Evolutionary conservation across 2,888 invertebrate species (phyloP).

Genomic region (Melanostoma mellinum): DNA sequence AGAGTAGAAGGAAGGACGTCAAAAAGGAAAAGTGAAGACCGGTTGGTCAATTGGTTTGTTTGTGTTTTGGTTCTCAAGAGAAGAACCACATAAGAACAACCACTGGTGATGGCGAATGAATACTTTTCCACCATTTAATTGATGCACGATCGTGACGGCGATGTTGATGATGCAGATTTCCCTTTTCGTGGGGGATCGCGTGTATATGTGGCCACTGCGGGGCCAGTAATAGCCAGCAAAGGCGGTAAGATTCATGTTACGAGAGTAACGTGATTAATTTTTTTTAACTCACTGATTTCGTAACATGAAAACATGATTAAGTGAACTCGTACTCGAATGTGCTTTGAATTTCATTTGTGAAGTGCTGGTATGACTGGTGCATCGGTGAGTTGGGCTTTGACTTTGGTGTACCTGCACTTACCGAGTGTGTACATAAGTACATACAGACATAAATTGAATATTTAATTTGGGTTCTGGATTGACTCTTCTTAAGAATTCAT

Average conservation of each 20-base stretch:
- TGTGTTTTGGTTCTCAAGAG: conserved; percentile 57
- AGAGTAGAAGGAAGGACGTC: conserved; percentile 57
- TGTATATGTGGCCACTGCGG: conserved; percentile 17
- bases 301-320: conserved; percentile 69
- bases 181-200: conserved; percentile 64
- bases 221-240: not conserved
- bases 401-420: conserved; percentile 41
- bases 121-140: conserved; percentile 58
- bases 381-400: conserved; percentile 1
- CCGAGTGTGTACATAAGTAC: not conserved
- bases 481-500: conserved; percentile 13
- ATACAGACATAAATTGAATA: conserved; percentile 40
- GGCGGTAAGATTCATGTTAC: conserved; percentile 66
- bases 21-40: conserved; percentile 73
- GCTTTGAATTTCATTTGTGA: conserved; percentile 52
- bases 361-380: conserved; percentile 16
- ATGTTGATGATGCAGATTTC: conserved; percentile 67
- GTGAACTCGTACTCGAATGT: conserved; percentile 40
- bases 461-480: conserved; percentile 42
- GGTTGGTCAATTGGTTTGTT: conserved; percentile 55
- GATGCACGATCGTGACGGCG: conserved; percentile 68
- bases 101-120: not conserved
- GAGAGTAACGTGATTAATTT: conserved; percentile 68
- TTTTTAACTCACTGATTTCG: conserved; percentile 66
- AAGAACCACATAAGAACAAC: not conserved